Evolutionary conservation across 2,797 vertebrate species (phyloP).

Genomic region (Argentina silus): DNA sequence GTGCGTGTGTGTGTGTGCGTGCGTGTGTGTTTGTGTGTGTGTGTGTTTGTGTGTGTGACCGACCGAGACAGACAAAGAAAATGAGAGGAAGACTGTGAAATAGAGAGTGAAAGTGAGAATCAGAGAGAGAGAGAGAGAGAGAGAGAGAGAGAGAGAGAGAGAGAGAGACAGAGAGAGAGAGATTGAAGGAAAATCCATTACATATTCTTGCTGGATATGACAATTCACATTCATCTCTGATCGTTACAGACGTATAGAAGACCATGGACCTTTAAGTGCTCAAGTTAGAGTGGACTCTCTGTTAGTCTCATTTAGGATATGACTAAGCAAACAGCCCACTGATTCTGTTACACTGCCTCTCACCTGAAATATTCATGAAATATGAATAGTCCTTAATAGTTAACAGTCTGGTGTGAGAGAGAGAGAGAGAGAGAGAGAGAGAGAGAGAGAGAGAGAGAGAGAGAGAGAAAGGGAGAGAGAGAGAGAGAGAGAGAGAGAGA

Average conservation of each 20-base stretch:
- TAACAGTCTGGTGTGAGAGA: too few relatives aligned
- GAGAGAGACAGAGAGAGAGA: slow-evolving; percentile 8
- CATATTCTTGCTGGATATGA: slow-evolving; percentile 32
- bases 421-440: not conserved
- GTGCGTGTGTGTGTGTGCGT: not conserved
- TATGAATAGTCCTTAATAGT: slow-evolving; percentile 32
- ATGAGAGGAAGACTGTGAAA: not conserved
- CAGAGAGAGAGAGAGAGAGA: slow-evolving; percentile 5
- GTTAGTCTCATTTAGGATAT: too few relatives aligned
- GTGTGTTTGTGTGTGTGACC: not conserved
- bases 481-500: not conserved
- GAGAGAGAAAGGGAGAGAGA: not conserved
- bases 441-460: not conserved
- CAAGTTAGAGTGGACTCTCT: too few relatives aligned
- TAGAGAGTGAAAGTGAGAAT: slow-evolving; percentile 6
- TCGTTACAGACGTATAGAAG: too few relatives aligned
- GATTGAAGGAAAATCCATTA: slow-evolving; percentile 40
- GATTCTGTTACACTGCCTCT: too few relatives aligned
- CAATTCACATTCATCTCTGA: too few relatives aligned
- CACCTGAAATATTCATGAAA: too few relatives aligned
- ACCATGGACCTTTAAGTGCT: too few relatives aligned
- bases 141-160: slow-evolving; percentile 20
- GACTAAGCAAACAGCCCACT: too few relatives aligned
- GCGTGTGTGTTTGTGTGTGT: slow-evolving; percentile 13
- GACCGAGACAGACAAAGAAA: slow-evolving; percentile 27